A percentile compares a stretch with the other conserved stretches of the same genome.
Conservation (phyloP, 2,797 vertebrate species). For the Moxostoma hubbsi region DNA sequence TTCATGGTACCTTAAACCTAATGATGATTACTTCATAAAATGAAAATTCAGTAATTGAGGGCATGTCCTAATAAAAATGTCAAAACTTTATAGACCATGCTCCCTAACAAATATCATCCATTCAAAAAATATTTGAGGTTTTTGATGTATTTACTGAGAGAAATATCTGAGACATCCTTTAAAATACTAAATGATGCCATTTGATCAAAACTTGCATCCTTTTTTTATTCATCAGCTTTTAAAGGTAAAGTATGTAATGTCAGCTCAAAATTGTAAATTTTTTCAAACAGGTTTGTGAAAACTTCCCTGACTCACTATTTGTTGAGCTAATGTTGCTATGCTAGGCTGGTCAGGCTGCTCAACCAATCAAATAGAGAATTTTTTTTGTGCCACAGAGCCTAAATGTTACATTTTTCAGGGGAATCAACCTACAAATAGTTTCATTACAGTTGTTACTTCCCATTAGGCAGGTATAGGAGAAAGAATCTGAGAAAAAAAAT, state of each 20-base stretch:
- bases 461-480: no score
- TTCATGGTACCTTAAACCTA: constrained; percentile 55
- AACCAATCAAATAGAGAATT: no score
- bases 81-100: background rate
- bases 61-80: constrained; percentile 27
- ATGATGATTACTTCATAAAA: constrained; percentile 55
- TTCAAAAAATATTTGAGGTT: background rate
- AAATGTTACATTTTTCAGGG: no score
- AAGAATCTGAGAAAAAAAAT: background rate
- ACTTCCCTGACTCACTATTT: no score
- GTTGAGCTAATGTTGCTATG: no score
- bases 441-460: no score
- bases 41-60: constrained; percentile 40
- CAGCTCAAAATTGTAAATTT: no score
- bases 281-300: no score
- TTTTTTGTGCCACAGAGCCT: no score
- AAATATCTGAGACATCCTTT: background rate
- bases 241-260: background rate
- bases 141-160: background rate
- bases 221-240: background rate
- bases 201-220: background rate
- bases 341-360: no score
- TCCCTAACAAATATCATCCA: background rate
- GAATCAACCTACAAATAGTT: no score
- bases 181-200: background rate